phyloP scores from a whole-genome alignment of 2,888 invertebrate genomes.

The Rhamnusium bicolor region DNA sequence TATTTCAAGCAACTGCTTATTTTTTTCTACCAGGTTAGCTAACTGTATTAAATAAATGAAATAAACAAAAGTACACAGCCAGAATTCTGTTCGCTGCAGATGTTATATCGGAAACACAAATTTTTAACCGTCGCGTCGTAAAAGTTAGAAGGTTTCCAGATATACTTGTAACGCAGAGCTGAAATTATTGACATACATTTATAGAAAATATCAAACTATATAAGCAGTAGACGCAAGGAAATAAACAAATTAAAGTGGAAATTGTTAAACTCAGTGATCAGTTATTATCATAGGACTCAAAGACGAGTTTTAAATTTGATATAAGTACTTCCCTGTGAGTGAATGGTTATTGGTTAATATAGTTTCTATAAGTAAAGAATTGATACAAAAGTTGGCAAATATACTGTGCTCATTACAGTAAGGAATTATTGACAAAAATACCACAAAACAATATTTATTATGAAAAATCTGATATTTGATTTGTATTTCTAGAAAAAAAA shows the following conservation, averaged over 20 bases:
- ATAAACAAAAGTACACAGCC: background rate
- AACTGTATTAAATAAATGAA: background rate
- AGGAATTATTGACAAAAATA: no score
- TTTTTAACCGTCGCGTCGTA: background rate
- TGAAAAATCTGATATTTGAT: no score
- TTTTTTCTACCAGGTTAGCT: background rate
- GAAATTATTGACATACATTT: background rate
- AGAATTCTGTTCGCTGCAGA: background rate
- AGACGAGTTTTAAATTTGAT: slow-evolving; percentile 12
- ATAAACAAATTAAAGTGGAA: slow-evolving; percentile 29
- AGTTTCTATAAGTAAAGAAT: background rate
- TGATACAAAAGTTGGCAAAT: slow-evolving; percentile 5
- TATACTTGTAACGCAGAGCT: background rate
- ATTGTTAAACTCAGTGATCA: slow-evolving; percentile 27
- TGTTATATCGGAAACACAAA: background rate
- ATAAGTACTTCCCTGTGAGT: slow-evolving; percentile 17
- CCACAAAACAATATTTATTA: no score
- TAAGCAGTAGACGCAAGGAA: slow-evolving; percentile 14
- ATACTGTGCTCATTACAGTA: background rate
- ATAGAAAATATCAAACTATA: background rate
- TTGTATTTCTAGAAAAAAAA: no score
- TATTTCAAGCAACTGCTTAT: no score
- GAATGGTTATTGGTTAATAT: slow-evolving; percentile 16
- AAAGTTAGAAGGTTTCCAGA: background rate
- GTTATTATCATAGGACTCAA: slow-evolving; percentile 7